Percentiles rank a stretch among this genome's conserved stretches.
Conservation (phyloP, 2,113 vertebrate species). For the Calypte anna region DNA sequence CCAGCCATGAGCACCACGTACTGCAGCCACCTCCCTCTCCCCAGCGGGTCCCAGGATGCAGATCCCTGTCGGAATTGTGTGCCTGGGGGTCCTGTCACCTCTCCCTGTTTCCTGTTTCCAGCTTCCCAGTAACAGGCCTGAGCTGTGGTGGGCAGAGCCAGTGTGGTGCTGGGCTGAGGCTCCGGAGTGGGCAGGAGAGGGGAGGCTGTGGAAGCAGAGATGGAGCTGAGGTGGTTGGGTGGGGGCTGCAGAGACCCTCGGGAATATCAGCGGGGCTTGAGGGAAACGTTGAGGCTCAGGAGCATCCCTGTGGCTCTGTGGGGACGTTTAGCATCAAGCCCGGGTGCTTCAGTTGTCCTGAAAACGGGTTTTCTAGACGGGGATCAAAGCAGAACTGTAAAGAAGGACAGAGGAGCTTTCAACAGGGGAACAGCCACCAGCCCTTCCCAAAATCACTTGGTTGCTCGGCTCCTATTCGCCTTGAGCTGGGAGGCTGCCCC, state of each 20-base stretch:
- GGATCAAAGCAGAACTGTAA: not conserved
- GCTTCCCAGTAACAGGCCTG: not conserved
- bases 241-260: not conserved
- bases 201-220: not conserved
- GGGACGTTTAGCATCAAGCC: not conserved
- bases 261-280: fast-evolving
- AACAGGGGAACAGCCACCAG: fast-evolving
- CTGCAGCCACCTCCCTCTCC: fast-evolving
- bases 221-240: not conserved
- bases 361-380: not conserved
- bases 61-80: fast-evolving
- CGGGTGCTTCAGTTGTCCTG: not conserved
- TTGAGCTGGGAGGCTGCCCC: fast-evolving
- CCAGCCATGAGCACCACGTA: not conserved
- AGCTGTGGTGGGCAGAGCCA: not conserved
- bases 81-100: not conserved
- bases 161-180: not conserved
- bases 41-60: fast-evolving
- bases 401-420: not conserved
- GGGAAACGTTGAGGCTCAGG: not conserved
- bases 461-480: not conserved
- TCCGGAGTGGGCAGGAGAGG: not conserved
- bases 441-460: fast-evolving
- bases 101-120: not conserved
- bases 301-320: not conserved